phyloP scores from a whole-genome alignment of 2,888 invertebrate genomes.

The Meloe dianella region DNA sequence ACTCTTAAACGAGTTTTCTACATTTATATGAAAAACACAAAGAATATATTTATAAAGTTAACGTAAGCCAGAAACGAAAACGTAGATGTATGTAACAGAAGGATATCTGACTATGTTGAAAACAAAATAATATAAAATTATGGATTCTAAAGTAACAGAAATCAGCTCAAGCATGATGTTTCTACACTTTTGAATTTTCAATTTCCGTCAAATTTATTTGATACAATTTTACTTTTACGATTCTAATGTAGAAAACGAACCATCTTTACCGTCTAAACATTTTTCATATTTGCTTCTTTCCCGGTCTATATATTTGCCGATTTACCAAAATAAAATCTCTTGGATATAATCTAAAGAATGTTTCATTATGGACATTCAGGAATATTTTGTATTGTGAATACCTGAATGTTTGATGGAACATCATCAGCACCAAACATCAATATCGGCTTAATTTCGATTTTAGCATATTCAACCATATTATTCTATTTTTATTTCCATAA shows the following conservation, averaged over 20 bases:
- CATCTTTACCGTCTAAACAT: conserved; percentile 15
- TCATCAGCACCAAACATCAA: no score
- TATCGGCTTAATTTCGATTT: background rate
- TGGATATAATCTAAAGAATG: background rate
- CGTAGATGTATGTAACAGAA: conserved; percentile 4
- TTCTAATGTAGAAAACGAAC: conserved; percentile 31
- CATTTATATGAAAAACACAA: conserved; percentile 32
- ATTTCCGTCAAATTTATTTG: conserved; percentile 37
- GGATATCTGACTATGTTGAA: conserved; percentile 27
- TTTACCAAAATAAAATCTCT: background rate
- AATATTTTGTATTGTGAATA: background rate
- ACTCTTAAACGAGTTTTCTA: conserved; percentile 31
- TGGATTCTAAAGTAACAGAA: conserved; percentile 35
- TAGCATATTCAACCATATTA: background rate
- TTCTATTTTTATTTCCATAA: background rate
- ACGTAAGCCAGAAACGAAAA: conserved; percentile 24
- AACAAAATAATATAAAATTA: conserved; percentile 36
- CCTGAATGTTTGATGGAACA: background rate
- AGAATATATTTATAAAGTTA: conserved; percentile 27
- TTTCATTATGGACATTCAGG: background rate
- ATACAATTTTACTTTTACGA: conserved; percentile 38
- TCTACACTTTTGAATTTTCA: conserved; percentile 38
- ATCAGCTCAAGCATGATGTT: conserved; percentile 39
- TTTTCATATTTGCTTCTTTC: background rate
- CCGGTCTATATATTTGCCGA: background rate